Conservation (phyloP, 2,888 invertebrate genomes). For the Cosmia trapezina region DNA sequence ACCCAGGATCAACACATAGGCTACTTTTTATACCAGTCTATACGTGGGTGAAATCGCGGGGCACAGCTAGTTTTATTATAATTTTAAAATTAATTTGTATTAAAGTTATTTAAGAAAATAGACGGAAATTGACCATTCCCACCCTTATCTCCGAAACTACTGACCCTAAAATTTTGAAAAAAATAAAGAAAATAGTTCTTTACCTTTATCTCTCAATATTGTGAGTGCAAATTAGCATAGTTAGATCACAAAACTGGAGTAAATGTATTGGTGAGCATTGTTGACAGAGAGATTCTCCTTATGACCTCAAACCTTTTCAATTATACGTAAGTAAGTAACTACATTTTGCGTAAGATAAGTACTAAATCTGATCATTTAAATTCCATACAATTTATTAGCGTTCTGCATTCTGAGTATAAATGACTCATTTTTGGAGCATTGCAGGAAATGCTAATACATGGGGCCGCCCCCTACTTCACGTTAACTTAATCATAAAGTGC, state of each 20-base stretch:
- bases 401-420: not conserved
- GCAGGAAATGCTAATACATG: not conserved
- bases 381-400: not conserved
- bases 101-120: too few species aligned
- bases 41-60: too few species aligned
- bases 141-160: too few species aligned
- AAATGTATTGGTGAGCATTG: not conserved
- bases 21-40: too few species aligned
- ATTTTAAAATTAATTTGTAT: too few species aligned
- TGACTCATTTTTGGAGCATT: conserved; percentile 1
- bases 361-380: not conserved
- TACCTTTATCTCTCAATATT: too few species aligned
- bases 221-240: too few species aligned
- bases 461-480: conserved; percentile 9
- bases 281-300: not conserved
- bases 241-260: not conserved
- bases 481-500: not conserved
- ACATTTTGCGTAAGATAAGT: not conserved
- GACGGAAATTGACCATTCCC: too few species aligned
- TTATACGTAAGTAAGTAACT: not conserved
- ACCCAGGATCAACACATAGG: too few species aligned
- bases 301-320: not conserved
- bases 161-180: too few species aligned
- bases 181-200: too few species aligned
- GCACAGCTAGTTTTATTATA: too few species aligned